Evolutionary conservation across 1,140 invertebrate genomes (phyloP), one percentile per base, ranked within the genome.

Genomic region (Drosophila pectinifera): DNA sequence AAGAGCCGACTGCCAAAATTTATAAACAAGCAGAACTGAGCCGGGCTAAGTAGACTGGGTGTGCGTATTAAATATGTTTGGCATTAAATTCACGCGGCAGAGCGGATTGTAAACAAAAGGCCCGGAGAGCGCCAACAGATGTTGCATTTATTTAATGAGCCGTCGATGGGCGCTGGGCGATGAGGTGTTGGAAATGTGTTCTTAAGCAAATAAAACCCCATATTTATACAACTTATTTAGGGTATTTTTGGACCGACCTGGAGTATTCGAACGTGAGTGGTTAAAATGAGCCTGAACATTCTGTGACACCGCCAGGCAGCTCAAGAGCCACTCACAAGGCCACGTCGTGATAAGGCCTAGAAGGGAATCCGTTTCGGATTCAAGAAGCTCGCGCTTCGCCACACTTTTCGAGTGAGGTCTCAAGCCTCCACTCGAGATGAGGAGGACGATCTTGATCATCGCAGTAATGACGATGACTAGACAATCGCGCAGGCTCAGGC

Each of bases 71-170:
- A 80, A 75, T 80, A 73, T 75, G 69, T 48, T 61, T 67, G 49
- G 64, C 43, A 77, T 69, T 36, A 69, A 62, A 69, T 78, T 77
- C 46, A 48, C 38, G 73, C 56, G 73, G 63, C 63, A 76, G 48
- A 43, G n/a, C 64, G 41, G 55, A 56, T 49, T 77, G 79, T 88
- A 86, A 86, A 86, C 82, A 86, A 80, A 78, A 78, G 46, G 51
- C 56, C 26, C 45, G 59, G 62, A 75, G 65, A 67, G 79, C 65
- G 54, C 49, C 74, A 86, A 89, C 83, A 86, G 75, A 83, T 86
- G 83, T 83, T 79, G 72, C 83, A 88, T 69, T 88, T 82, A 62
- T 81, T 80, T 80, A 80, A 73, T 77, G 67, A 77, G 69, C 76
- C 69, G 68, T 42, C 45, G 49, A 64, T 72, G 64, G 57, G 56